Base-by-base conservation (phyloP, 2,888 invertebrate species). In the Troglohyphantes excavatus region DNA sequence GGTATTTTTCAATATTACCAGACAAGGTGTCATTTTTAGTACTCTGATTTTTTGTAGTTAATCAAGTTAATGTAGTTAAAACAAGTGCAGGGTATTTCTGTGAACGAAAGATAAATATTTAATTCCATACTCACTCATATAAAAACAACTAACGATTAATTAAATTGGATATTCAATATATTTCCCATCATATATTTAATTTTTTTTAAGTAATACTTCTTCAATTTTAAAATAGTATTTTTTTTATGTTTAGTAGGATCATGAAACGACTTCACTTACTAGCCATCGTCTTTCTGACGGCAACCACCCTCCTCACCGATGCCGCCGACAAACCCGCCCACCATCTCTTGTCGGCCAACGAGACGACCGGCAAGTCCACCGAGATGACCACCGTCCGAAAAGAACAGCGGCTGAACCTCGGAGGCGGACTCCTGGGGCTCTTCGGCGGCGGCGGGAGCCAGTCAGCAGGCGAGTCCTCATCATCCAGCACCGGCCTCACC, bases 391-490 rank as follows among this genome's bases (percentile, higher is more conserved):
- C 67, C 13, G 73, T 76, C 63, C 61, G 88, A 13, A 89, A 89
- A 68, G 88, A 88, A 63, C 68, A 33, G 29, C 75, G 88, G 0
- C 68, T 88, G 0, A 89, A 89, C 23, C 46, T 89, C 21, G 61
- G 88, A 9, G 73, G 81, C 2, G 82, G 82, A 2, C 26, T 89
- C 13, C 33, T 33, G 13, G 39, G 39, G 39, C 39, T 39, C 39
- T 39, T 39, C n/a, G 33, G 68, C 21, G 61, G 75, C 2, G 29
- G 87, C 9, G 26, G 23, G 2, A n/a, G 46, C 3, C n/a, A 19
- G 13, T 3, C 43, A 0, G 29, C 68, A 1, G 19, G 26, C 17
- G 17, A 33, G n/a, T 11, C 59, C 2, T 29, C 75, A 7, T 43
- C 82, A 5, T 75, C 76, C 13, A 76, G 82, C 1, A 67, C 79